Conservation (phyloP, 2,113 vertebrate genomes). For the Cacatua alba region DNA sequence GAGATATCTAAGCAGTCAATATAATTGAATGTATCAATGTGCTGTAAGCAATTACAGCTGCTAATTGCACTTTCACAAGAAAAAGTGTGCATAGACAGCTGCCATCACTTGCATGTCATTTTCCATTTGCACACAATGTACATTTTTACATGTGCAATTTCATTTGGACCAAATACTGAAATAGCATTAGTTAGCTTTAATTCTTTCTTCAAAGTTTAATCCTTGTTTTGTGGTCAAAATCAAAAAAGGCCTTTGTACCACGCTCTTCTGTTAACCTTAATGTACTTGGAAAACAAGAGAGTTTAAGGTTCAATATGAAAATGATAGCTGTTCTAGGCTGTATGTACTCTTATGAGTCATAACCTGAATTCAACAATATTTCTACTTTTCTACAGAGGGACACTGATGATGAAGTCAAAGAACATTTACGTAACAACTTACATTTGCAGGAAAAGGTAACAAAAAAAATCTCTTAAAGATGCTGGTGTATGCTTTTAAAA, state of each 20-base stretch:
- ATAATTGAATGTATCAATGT: neutral
- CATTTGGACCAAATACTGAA: neutral
- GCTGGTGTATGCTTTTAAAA: neutral
- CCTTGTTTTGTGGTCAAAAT: neutral
- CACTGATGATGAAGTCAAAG: conserved; percentile 96
- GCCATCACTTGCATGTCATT: neutral
- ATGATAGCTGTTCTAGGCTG: neutral
- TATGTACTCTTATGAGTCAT: neutral
- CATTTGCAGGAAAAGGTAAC: conserved; percentile 94
- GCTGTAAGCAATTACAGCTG: neutral
- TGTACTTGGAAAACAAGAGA: neutral
- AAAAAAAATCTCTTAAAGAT: neutral
- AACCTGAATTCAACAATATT: neutral
- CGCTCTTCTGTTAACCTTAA: neutral
- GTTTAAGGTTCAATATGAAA: neutral
- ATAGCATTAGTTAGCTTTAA: neutral
- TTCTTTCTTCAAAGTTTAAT: neutral
- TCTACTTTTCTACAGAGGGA: conserved; percentile 84
- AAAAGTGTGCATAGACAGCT: neutral
- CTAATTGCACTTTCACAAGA: neutral
- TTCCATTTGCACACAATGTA: neutral
- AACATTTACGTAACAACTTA: conserved; percentile 90
- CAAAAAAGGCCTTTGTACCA: neutral
- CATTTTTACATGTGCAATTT: neutral
- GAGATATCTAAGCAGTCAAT: neutral